Evolutionary conservation across 2,797 vertebrate genomes (phyloP).

Genomic region (Karalla daura): DNA sequence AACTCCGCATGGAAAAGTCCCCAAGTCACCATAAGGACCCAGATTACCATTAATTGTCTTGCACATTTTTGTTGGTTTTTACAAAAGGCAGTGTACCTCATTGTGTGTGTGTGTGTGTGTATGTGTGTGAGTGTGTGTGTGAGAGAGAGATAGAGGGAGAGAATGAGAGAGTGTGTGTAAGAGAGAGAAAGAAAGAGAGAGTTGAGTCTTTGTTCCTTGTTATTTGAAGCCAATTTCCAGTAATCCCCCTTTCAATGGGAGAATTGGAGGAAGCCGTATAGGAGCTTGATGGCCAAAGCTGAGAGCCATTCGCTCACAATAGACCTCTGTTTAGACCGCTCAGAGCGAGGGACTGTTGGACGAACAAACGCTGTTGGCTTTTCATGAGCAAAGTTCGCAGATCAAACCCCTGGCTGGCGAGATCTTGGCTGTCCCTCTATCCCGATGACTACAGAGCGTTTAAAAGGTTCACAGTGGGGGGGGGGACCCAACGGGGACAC

Average conservation of each 20-base stretch:
- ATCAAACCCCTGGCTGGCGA: constrained; percentile 35
- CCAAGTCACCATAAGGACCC: constrained; percentile 27
- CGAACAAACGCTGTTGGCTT: constrained; percentile 50
- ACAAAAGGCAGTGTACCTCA: constrained; percentile 17
- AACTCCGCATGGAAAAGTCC: constrained; percentile 12
- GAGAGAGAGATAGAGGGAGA: background rate
- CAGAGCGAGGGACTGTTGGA: constrained; percentile 52
- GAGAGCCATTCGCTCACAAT: constrained; percentile 60
- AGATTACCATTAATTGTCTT: constrained; percentile 35
- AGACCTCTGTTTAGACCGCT: constrained; percentile 44
- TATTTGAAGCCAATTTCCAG: constrained; percentile 67
- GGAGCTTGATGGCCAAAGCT: constrained; percentile 58
- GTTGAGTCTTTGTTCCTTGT: constrained; percentile 56
- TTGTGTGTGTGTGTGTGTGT: background rate
- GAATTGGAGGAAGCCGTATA: constrained; percentile 54
- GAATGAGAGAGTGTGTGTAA: background rate
- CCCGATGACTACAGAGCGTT: constrained; percentile 7
- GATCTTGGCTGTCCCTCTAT: constrained; percentile 12
- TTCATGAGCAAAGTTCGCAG: constrained; percentile 36
- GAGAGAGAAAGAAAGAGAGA: constrained; percentile 1
- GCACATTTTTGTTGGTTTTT: constrained; percentile 22
- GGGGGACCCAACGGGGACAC: background rate
- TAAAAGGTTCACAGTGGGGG: background rate
- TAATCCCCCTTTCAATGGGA: constrained; percentile 72
- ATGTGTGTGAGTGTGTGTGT: background rate